These are phyloP conservation scores for Glyphotaelius pellucidus DNA, from an alignment of 2,888 invertebrate genomes.

Conservation along the genomic window DNA sequence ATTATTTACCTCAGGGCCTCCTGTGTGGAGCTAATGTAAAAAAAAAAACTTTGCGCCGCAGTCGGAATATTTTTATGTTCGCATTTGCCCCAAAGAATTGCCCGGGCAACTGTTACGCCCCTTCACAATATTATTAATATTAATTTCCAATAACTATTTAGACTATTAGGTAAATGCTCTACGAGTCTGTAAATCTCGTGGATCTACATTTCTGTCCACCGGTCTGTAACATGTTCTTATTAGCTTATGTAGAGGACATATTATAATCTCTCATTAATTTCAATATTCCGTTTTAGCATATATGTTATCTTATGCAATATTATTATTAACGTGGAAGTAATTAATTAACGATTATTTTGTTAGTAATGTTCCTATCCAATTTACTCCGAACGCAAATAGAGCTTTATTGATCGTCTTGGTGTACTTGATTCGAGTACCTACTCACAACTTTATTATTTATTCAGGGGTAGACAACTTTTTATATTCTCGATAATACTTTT, in stretches of 20 bases:
- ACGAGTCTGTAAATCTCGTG: too few relatives aligned
- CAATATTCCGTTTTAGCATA: not conserved
- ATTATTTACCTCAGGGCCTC: too few relatives aligned
- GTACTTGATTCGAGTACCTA: not conserved
- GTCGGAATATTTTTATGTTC: too few relatives aligned
- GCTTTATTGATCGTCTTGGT: constrained; percentile 1
- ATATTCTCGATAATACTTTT: not conserved
- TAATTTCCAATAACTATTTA: too few relatives aligned
- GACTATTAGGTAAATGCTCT: too few relatives aligned
- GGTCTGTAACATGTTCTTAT: not conserved
- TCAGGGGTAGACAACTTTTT: not conserved
- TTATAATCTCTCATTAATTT: not conserved
- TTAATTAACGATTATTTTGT: constrained; percentile 28
- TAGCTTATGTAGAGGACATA: not conserved
- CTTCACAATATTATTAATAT: too few relatives aligned
- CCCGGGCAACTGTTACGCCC: too few relatives aligned
- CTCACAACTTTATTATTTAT: not conserved
- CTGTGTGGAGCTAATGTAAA: too few relatives aligned
- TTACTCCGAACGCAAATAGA: constrained; percentile 21
- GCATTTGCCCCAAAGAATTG: too few relatives aligned
- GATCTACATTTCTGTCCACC: not conserved
- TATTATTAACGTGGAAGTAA: not conserved
- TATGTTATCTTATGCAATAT: not conserved
- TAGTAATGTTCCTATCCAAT: not conserved
- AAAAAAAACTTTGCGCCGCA: too few relatives aligned